Base-by-base conservation (phyloP, 2,797 vertebrate species). In the Phylloscopus collybita region DNA sequence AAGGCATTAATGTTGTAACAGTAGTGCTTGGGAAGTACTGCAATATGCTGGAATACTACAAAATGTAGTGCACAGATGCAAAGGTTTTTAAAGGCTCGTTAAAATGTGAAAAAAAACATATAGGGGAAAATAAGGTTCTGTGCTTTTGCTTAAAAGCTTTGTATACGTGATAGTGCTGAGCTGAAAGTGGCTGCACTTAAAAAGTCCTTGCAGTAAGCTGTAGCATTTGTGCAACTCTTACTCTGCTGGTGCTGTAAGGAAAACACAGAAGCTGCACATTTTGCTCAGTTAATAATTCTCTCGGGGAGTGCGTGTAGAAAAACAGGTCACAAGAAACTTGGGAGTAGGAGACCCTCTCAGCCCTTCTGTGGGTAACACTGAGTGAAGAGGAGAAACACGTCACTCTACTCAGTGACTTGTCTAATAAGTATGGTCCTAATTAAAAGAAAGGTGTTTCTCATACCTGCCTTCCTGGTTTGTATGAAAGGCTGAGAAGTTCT, bases 401-500 rank as follows among this genome's bases (percentile, higher is more conserved):
- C 6, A 8, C 32, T 64, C 34, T n/a, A 3, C 26, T 69, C 53
- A 83, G 61, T 50, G 45, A 78, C 21, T 56, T 47, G 49, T 71
- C 44, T 57, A 80, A 1, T 57, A 60, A 86, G 29, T 47, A 36
- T 40, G 50, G 60, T 71, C 40, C 38, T 94, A 73, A 62, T 20
- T 8, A 19, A 32, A 44, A 44, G 32, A 21, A 91, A 74, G 54
- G 17, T 34, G 15, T 71, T 92, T 94, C 80, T 87, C 32, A 14
- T 79, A 66, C 78, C 59, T 91, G 45, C 61, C 72, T 82, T 85
- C 76, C 62, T 91, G 61, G 86, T 84, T 94, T 83, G 72, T 94
- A 69, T 93, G 75, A 92, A 93, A 92, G 82, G 50, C 78, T 92
- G 86, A 92, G 91, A 94, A 49, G 47, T 75, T 84, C 72, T 92